phyloP scores from a whole-genome alignment of 2,113 vertebrate genomes.

The Nipponia nippon region DNA sequence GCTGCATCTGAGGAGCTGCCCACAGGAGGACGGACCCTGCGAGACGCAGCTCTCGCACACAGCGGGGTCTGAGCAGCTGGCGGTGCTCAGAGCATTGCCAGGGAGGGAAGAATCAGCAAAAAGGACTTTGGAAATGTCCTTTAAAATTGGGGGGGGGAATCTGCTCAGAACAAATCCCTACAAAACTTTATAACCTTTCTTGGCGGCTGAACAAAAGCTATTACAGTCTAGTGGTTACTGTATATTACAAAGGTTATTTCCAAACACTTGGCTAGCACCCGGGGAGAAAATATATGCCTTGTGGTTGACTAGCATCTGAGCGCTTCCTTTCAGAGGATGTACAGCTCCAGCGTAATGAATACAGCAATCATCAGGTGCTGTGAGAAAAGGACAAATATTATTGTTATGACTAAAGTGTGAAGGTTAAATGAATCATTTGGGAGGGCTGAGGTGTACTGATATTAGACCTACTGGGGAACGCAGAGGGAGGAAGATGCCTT shows the following conservation, averaged over 20 bases:
- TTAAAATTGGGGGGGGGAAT: background rate
- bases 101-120: background rate
- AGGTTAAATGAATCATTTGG: slow-evolving; percentile 22
- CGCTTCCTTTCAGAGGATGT: background rate
- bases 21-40: background rate
- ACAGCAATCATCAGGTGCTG: background rate
- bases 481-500: background rate
- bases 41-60: background rate
- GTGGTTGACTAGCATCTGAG: background rate
- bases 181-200: slow-evolving; percentile 9
- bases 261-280: slow-evolving; percentile 5
- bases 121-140: background rate
- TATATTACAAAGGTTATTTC: slow-evolving; percentile 13
- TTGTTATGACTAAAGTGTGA: slow-evolving; percentile 1
- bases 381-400: slow-evolving; percentile 18
- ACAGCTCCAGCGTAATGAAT: background rate
- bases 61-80: rapidly evolving
- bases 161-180: background rate
- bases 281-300: slow-evolving; percentile 34
- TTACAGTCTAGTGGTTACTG: background rate
- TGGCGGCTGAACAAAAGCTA: background rate
- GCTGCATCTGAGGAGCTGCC: background rate
- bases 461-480: background rate
- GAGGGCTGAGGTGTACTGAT: background rate
- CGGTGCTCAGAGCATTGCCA: background rate